Conservation (phyloP, 2,888 invertebrate genomes). For the Chymomyza fuscimana region DNA sequence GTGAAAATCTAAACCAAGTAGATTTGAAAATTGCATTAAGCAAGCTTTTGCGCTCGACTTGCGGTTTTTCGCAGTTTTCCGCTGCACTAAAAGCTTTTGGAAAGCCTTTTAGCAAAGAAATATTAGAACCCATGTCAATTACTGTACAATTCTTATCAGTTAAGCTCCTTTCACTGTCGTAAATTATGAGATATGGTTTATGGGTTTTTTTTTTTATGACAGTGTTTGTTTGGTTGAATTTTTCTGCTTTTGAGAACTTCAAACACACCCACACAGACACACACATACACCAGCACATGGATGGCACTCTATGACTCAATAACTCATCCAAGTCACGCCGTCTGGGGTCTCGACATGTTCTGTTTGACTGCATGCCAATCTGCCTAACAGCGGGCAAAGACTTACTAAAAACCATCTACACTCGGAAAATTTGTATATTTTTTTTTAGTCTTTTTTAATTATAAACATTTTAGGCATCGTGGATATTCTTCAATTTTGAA, state of each 20-base stretch:
- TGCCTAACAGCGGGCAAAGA: slow-evolving; percentile 44
- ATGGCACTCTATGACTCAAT: slow-evolving; percentile 28
- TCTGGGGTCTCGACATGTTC: slow-evolving; percentile 63
- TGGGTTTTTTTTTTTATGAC: background rate
- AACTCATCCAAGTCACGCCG: slow-evolving; percentile 70
- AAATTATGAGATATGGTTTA: slow-evolving; percentile 52
- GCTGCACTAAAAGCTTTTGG: background rate
- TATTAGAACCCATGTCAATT: background rate
- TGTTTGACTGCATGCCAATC: slow-evolving; percentile 44
- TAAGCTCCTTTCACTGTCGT: slow-evolving; percentile 54
- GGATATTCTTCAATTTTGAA: too few species aligned
- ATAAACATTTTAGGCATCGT: too few species aligned
- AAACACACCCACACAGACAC: background rate
- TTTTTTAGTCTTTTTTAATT: too few species aligned
- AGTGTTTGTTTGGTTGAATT: slow-evolving; percentile 25
- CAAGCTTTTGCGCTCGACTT: slow-evolving; percentile 4
- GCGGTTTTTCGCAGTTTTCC: slow-evolving; percentile 3
- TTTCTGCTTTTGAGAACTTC: slow-evolving; percentile 28
- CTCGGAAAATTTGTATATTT: background rate
- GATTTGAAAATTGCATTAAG: slow-evolving; percentile 32
- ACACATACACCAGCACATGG: background rate
- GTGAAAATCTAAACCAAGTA: slow-evolving; percentile 17
- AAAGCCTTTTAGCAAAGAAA: background rate
- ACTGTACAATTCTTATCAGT: slow-evolving; percentile 59
- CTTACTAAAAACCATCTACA: background rate